Base-by-base conservation (phyloP, 2,113 vertebrate genomes). In the Sinocyclocheilus anshuiensis region DNA sequence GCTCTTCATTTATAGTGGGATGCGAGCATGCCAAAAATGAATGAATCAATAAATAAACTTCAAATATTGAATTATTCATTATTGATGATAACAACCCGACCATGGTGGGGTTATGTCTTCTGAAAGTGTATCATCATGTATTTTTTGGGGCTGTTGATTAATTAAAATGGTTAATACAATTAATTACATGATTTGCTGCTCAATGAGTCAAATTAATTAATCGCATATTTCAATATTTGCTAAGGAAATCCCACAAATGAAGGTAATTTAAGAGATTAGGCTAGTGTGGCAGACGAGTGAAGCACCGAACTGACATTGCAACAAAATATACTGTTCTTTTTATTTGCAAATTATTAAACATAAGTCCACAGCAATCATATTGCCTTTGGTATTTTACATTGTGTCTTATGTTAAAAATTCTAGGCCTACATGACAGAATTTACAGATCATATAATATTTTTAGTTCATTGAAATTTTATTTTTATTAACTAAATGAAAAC, bases 1-100 rank as follows among this genome's bases (percentile, higher is more conserved):
- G 50, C 81, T 81, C 79, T 61, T 86, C 36, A 86, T 84, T 48
- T 80, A 16, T 53, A 26, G 77, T 69, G 84, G 79, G 74, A 55
- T 45, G 16, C n/a, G 42, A 13, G 84, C 67, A 77, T 80, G 65
- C 55, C 65, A 57, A 72, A 82, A 69, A 76, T 45, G n/a, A 53
- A 42, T 5, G n/a, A 45, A 76, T 24, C 10, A 72, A 48, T 63
- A 63, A 80, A 80, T 22, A 24, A 15, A 45, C 33, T 24, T 24
- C 3, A 42, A 10, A 15, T 24, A 63, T 42, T 16, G 4, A 24
- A 24, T 63, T 63, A 53, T 77, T 59, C 4, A 59, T 15, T 59
- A 42, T 22, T 39, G 1, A 72, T 20, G 18, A 22, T 72, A 22
- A 72, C 1, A 72, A 22, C 20, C 18, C 0, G 18, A 39, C 4